phyloP scores from a whole-genome alignment of 2,113 vertebrate species.

The Bettongia penicillata region DNA sequence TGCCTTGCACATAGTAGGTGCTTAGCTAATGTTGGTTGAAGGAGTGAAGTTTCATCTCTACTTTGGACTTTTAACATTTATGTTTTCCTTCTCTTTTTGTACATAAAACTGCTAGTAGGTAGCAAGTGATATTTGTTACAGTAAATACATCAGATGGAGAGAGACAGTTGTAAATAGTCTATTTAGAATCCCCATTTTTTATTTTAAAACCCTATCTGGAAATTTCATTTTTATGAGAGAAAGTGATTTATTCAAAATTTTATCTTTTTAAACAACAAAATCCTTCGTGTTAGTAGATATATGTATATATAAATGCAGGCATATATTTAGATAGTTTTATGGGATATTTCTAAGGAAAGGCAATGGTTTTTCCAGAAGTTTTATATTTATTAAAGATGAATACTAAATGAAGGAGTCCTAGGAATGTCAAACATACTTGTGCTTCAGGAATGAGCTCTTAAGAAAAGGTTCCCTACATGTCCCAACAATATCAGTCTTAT shows the following conservation, averaged over 20 bases:
- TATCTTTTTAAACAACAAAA: background rate
- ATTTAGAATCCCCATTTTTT: conserved; percentile 22
- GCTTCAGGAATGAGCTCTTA: conserved; percentile 19
- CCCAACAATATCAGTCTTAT: background rate
- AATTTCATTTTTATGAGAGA: background rate
- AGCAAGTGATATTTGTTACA: conserved; percentile 10
- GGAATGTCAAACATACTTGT: background rate
- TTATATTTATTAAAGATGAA: conserved; percentile 31
- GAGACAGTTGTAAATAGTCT: background rate
- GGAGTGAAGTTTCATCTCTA: conserved; percentile 5
- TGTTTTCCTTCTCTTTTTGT: conserved; percentile 23
- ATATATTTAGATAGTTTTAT: background rate
- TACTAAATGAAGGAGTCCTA: conserved; percentile 4
- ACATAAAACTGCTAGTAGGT: background rate
- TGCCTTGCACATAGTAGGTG: conserved; percentile 28
- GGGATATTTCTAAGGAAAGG: background rate
- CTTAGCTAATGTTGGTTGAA: background rate
- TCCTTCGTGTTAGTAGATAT: conserved; percentile 29
- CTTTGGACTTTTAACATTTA: background rate
- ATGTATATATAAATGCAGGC: conserved; percentile 36
- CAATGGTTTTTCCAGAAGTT: conserved; percentile 10
- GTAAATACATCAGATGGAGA: conserved; percentile 20
- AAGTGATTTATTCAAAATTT: background rate
- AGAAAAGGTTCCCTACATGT: conserved; percentile 26
- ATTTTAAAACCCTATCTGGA: background rate